Conservation (phyloP, 2,888 invertebrate species). For the Steinernema hermaphroditum region DNA sequence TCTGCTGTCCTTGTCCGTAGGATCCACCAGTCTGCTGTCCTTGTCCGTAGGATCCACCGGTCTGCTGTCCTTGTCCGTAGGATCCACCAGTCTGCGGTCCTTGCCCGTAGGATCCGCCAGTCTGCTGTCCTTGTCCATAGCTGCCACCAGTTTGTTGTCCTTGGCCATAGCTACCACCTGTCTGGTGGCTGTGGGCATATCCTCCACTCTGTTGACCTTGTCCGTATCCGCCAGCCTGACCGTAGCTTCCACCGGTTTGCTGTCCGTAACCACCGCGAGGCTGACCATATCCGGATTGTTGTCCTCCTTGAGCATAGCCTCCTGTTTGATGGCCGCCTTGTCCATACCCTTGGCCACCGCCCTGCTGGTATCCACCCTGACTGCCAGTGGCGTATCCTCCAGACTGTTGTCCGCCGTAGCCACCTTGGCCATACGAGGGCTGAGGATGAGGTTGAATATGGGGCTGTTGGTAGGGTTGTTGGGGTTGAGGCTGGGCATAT, state of each 20-base stretch:
- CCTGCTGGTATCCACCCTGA: not conserved
- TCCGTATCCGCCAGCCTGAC: not conserved
- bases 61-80: not conserved
- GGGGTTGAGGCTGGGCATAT: not conserved
- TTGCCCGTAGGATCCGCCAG: no score
- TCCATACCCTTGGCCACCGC: not conserved
- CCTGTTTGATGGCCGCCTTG: not conserved
- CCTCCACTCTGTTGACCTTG: no score
- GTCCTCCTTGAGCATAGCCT: not conserved
- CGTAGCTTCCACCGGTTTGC: constrained; percentile 14
- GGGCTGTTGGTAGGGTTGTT: constrained; percentile 12
- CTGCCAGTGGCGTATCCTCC: not conserved
- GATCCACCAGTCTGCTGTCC: not conserved
- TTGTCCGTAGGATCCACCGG: not conserved
- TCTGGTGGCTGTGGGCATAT: no score
- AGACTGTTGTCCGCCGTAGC: not conserved
- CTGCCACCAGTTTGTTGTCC: no score
- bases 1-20: not conserved
- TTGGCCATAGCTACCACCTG: no score
- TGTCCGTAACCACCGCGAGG: not conserved
- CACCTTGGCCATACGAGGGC: not conserved
- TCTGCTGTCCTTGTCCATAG: no score
- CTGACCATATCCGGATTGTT: not conserved
- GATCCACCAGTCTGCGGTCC: no score
- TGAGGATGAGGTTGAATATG: not conserved